These are phyloP conservation scores for Bombus pyrosoma DNA, from an alignment of 1,140 invertebrate genomes.

Conservation along the genomic window DNA sequence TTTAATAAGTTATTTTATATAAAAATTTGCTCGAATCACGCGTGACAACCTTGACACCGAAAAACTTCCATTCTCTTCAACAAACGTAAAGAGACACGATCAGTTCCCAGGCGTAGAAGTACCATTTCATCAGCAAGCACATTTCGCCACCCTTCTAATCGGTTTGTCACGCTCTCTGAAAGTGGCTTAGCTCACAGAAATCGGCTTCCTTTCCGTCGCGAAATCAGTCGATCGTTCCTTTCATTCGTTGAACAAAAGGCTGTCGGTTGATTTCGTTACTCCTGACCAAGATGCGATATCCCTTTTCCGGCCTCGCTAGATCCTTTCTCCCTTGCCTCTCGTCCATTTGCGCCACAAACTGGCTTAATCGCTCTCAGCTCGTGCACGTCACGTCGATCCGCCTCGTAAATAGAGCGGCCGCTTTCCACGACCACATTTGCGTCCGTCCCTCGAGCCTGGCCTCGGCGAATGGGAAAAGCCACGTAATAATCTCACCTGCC, in stretches of 20 bases:
- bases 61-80: neutral
- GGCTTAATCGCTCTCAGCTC: constrained; percentile 2
- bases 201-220: neutral
- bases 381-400: neutral
- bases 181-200: neutral
- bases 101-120: neutral
- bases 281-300: constrained; percentile 10
- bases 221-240: neutral
- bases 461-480: constrained; percentile 23
- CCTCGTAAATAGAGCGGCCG: constrained; percentile 5
- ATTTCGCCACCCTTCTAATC: neutral
- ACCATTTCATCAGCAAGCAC: neutral
- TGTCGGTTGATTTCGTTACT: constrained; percentile 31
- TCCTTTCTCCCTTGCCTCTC: constrained; percentile 13
- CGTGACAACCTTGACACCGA: neutral
- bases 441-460: neutral
- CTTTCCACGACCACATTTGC: constrained; percentile 28
- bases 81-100: neutral
- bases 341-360: neutral
- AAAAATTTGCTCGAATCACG: neutral
- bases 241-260: neutral
- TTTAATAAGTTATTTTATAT: no score
- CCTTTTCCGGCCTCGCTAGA: neutral
- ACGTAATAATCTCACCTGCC: constrained; percentile 26
- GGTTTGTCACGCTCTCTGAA: neutral